Conservation (phyloP, 1,140 invertebrate genomes). For the Zaprionus vittiger region DNA sequence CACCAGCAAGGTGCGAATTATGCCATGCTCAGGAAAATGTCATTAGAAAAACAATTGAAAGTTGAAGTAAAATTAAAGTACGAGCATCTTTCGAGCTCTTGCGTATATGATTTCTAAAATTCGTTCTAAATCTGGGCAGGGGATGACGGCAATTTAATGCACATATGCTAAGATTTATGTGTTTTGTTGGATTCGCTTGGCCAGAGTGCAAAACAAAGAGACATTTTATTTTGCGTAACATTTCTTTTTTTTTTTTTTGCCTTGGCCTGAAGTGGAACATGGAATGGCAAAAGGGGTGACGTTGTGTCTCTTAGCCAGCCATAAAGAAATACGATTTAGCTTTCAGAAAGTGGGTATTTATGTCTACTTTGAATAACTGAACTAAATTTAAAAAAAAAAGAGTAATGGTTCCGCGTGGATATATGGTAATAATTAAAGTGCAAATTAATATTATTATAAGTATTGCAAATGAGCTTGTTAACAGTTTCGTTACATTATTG, state of each 20-base stretch:
- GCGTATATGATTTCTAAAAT: slow-evolving; percentile 20
- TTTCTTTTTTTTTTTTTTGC: slow-evolving; percentile 69
- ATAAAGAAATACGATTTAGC: slow-evolving; percentile 61
- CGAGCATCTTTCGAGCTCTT: slow-evolving; percentile 10
- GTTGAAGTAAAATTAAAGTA: slow-evolving; percentile 70
- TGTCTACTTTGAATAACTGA: neutral
- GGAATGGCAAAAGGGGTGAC: neutral
- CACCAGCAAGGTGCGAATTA: slow-evolving; percentile 48
- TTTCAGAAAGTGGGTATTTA: neutral
- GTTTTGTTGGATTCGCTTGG: slow-evolving; percentile 68
- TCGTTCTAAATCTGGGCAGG: neutral
- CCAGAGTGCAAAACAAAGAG: slow-evolving; percentile 69
- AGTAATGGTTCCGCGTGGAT: too few species aligned
- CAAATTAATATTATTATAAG: too few species aligned
- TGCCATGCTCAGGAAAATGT: slow-evolving; percentile 25
- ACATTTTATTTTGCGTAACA: slow-evolving; percentile 74
- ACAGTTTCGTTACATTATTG: neutral
- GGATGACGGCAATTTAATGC: slow-evolving; percentile 69
- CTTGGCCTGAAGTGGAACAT: slow-evolving; percentile 7
- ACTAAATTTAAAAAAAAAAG: too few species aligned
- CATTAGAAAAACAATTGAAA: slow-evolving; percentile 80
- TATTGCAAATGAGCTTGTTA: too few species aligned
- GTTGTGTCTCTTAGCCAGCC: slow-evolving; percentile 48
- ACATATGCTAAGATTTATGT: slow-evolving; percentile 82
- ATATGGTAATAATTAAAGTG: too few species aligned